These are phyloP conservation scores for Chunga burmeisteri DNA, from an alignment of 2,113 vertebrate species.

Conservation along the genomic window DNA sequence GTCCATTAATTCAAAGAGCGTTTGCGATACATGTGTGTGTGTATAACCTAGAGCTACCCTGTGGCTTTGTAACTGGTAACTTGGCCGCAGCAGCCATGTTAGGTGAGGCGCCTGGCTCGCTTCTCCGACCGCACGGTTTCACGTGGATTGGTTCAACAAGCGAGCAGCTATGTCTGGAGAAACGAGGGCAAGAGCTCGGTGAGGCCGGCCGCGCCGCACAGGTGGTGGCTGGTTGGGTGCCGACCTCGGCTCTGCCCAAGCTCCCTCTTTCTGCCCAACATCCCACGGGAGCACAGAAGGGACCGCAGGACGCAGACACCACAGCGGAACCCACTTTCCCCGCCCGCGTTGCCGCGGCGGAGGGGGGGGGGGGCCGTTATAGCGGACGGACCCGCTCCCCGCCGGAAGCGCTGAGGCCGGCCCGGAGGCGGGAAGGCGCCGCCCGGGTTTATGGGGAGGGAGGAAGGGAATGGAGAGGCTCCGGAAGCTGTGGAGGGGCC, in stretches of 20 bases:
- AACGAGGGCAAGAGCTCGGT: no score
- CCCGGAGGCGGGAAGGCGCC: background rate
- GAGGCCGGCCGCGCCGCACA: no score
- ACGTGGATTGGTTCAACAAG: no score
- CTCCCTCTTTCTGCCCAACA: fast-evolving
- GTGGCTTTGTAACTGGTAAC: no score
- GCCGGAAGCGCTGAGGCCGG: background rate
- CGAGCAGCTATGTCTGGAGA: no score
- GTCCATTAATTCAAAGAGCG: no score
- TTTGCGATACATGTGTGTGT: no score
- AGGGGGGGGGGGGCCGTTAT: background rate
- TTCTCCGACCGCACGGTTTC: no score
- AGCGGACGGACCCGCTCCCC: background rate
- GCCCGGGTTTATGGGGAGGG: background rate
- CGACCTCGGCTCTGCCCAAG: background rate
- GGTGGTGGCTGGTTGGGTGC: no score
- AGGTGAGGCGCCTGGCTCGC: no score
- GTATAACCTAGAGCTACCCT: no score
- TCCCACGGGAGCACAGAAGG: fast-evolving
- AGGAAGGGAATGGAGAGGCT: background rate
- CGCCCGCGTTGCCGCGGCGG: background rate
- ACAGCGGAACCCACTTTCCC: background rate
- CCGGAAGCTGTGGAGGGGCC: slow-evolving; percentile 61
- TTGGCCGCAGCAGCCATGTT: no score
- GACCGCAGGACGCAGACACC: fast-evolving